Conservation (phyloP, 2,113 vertebrate species). For the Tupaia chinensis region DNA sequence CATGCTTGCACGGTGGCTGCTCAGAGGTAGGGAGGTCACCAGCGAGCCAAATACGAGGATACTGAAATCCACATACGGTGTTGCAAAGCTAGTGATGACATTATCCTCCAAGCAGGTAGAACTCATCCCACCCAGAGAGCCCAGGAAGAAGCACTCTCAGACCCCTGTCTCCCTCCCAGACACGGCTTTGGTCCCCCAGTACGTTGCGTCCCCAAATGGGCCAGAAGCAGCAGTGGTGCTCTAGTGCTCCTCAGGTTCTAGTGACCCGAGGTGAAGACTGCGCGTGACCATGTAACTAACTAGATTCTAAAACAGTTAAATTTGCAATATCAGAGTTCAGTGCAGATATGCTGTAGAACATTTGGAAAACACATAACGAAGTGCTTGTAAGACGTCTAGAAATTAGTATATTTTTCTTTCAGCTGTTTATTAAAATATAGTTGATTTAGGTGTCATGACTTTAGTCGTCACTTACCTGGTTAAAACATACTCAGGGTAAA, state of each 20-base stretch:
- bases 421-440: not conserved
- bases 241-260: not conserved
- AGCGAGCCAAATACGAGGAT: not conserved
- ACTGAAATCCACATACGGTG: not conserved
- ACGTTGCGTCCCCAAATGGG: not conserved
- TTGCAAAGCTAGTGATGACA: not conserved
- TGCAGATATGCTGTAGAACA: not conserved
- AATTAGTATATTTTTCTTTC: not conserved
- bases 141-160: not conserved
- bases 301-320: not conserved
- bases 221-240: not conserved
- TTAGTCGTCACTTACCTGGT: slow-evolving; percentile 19
- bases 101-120: not conserved
- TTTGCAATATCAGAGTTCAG: not conserved
- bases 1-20: not conserved
- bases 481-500: not conserved
- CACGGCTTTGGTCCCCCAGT: not conserved
- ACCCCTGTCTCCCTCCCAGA: not conserved
- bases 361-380: slow-evolving; percentile 8
- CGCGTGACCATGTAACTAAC: not conserved
- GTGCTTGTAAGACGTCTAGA: not conserved
- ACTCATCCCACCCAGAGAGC: not conserved
- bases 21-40: not conserved
- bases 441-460: not conserved
- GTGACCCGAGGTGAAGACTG: not conserved